Base-by-base conservation (phyloP, 2,888 invertebrate species). In the Nymphalis c-album region DNA sequence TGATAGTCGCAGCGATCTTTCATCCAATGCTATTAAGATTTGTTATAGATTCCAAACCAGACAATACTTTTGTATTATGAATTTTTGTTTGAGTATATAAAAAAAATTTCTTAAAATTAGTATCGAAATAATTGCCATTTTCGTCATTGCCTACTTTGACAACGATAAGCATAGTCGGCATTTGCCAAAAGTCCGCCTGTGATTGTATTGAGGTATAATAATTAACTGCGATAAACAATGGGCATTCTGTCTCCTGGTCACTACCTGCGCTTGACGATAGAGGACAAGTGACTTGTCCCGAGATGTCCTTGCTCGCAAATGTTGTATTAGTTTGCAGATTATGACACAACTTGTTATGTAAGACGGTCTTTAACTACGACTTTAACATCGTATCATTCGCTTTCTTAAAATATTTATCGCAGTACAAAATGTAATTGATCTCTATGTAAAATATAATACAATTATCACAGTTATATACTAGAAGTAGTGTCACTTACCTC, bases 221-320 rank as follows among this genome's bases (percentile, higher is more conserved):
- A 92, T 91, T 90, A 91, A 90, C 85, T 81, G 85, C 86, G 86
- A 88, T 90, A 90, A 91, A 92, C 91, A 91, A 92, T 92, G 88
- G 91, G 85, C 86, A 87, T 87, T 88, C 88, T 85, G 87, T 89
- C 87, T 86, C 86, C 83, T 86, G 86, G 84, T 78, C 82, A 88
- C 91, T 91, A 91, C 91, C 91, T 91, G 91, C 88, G 88, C 85
- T 84, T 86, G 87, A 86, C 89, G 85, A 82, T 78, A 86, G 87
- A 88, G 88, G 91, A 88, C 90, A 85, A 82, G 80, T 85, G 84
- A 85, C 81, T 86, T 85, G 89, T 87, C 88, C 85, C 83, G 85
- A 79, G 76, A 76, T 87, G 91, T 90, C 91, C 91, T 90, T 90
- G 88, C 80, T 77, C 79, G 76, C 75, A 77, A 78, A 74, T 77